Evolutionary conservation across 2,797 vertebrate species (phyloP).

Genomic region (Phoebastria nigripes): DNA sequence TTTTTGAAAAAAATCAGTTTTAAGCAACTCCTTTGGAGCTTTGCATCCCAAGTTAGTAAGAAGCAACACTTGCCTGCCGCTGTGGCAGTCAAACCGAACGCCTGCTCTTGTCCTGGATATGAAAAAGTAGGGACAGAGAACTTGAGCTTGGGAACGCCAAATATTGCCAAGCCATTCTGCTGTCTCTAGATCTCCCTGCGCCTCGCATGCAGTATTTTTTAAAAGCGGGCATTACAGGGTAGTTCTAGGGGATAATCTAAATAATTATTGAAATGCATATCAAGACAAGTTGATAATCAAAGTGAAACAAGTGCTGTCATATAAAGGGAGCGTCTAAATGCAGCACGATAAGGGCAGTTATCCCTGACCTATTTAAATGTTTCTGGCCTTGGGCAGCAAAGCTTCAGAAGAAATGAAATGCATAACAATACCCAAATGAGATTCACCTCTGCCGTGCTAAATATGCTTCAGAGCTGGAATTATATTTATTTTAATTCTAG

Average conservation of each 20-base stretch:
- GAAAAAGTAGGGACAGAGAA: background rate
- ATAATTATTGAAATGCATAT: background rate
- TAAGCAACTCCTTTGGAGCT: background rate
- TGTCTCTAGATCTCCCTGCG: background rate
- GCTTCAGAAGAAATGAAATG: constrained; percentile 25
- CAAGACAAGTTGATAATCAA: background rate
- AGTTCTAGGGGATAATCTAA: background rate
- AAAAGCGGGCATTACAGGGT: background rate
- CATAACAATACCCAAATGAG: constrained; percentile 42
- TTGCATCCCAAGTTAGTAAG: background rate
- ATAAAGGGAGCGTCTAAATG: background rate
- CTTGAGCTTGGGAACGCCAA: background rate
- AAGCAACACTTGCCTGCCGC: background rate
- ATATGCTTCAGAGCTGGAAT: constrained; percentile 26
- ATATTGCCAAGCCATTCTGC: background rate
- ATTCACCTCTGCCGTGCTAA: constrained; percentile 54
- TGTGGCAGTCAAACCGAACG: background rate
- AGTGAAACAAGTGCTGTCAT: background rate
- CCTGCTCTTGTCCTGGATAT: background rate
- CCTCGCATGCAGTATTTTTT: background rate
- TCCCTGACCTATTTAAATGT: constrained; percentile 57
- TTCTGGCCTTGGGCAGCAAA: constrained; percentile 45
- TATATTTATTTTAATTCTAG: background rate
- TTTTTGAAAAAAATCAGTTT: background rate
- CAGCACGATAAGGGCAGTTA: constrained; percentile 8